These are phyloP conservation scores for Andricus grossulariae DNA, from an alignment of 1,140 invertebrate species.

Conservation along the genomic window DNA sequence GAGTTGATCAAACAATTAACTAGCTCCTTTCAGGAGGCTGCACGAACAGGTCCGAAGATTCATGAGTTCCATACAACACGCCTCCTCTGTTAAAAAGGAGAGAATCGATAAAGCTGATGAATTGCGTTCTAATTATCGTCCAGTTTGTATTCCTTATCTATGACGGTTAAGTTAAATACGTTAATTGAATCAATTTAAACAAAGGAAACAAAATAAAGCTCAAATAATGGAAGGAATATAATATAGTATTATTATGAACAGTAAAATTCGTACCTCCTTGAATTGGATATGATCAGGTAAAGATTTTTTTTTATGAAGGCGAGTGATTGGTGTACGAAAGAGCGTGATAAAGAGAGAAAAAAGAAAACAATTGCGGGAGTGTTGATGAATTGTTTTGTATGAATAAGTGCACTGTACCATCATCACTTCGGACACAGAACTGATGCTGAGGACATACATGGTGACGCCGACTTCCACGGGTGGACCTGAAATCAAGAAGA, in stretches of 20 bases:
- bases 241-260: not conserved
- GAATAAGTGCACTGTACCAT: slow-evolving; percentile 87
- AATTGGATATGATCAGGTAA: not conserved
- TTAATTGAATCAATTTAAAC: not conserved
- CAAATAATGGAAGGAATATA: not conserved
- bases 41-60: not conserved
- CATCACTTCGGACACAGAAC: slow-evolving; percentile 98
- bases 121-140: not conserved
- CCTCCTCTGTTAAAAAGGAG: not conserved
- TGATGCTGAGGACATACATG: slow-evolving; percentile 98
- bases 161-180: not conserved
- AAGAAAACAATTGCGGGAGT: slow-evolving; percentile 24
- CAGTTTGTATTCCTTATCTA: not conserved
- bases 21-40: slow-evolving; percentile 7
- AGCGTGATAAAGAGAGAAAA: slow-evolving; percentile 12
- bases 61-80: slow-evolving; percentile 7
- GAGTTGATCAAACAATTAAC: slow-evolving; percentile 23
- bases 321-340: not conserved
- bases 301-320: not conserved
- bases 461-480: slow-evolving; percentile 97
- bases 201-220: not conserved
- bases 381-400: slow-evolving; percentile 56
- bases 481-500: slow-evolving; percentile 89
- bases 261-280: not conserved
- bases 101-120: not conserved